phyloP scores from a whole-genome alignment of 2,113 vertebrate species.

The Pipa parva region DNA sequence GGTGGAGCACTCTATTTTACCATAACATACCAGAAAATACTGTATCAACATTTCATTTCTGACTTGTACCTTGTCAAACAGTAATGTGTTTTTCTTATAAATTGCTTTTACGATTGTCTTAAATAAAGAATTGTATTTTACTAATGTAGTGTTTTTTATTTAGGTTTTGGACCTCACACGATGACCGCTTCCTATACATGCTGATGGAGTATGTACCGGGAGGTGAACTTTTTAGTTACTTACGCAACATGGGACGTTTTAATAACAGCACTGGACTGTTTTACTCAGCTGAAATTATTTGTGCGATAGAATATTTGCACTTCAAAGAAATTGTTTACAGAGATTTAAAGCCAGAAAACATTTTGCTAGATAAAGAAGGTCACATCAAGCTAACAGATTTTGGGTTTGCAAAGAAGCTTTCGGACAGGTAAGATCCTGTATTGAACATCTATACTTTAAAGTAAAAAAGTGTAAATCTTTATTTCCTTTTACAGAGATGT shows the following conservation, averaged over 20 bases:
- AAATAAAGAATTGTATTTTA: background rate
- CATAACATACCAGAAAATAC: too few species aligned
- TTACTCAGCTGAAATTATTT: conserved; percentile 83
- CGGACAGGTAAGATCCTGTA: conserved; percentile 77
- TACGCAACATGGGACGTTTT: conserved; percentile 86
- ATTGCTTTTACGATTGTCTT: too few species aligned
- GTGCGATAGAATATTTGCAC: conserved; percentile 92
- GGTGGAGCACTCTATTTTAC: too few species aligned
- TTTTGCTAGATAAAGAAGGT: conserved; percentile 86
- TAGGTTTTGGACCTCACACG: conserved; percentile 90
- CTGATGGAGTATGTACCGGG: conserved; percentile 89
- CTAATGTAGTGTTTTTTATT: conserved; percentile 16
- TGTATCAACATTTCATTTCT: too few species aligned
- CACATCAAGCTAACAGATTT: conserved; percentile 95
- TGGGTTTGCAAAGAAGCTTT: conserved; percentile 91
- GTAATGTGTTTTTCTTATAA: background rate
- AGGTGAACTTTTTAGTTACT: conserved; percentile 88
- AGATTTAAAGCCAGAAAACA: conserved; percentile 94
- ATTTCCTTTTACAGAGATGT: too few species aligned
- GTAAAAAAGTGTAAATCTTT: too few species aligned
- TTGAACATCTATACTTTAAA: too few species aligned
- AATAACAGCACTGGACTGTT: conserved; percentile 78
- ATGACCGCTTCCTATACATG: conserved; percentile 88
- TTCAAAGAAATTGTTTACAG: conserved; percentile 86
- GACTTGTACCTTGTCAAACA: too few species aligned